phyloP scores from a whole-genome alignment of 2,888 invertebrate species.

The Candidula unifasciata region DNA sequence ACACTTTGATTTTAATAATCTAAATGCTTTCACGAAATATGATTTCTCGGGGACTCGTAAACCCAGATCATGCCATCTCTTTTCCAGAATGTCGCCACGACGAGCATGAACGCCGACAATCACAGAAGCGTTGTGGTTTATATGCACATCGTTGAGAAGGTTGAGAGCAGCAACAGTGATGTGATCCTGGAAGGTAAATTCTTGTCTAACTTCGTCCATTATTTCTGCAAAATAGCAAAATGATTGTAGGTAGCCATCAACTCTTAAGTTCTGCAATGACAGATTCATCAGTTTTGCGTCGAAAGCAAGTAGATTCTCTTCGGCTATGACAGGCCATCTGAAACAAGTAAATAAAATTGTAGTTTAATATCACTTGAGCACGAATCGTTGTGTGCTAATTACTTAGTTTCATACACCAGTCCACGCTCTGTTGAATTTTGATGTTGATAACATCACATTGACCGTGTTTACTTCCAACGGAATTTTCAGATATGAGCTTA shows the following conservation, averaged over 20 bases:
- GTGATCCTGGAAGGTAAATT: background rate
- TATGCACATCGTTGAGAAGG: background rate
- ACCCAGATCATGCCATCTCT: background rate
- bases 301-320: background rate
- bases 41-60: background rate
- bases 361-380: too few relatives aligned
- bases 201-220: background rate
- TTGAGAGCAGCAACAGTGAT: background rate
- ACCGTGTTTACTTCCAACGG: too few relatives aligned
- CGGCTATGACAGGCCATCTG: background rate
- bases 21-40: constrained; percentile 34
- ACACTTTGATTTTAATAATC: constrained; percentile 2
- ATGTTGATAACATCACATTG: too few relatives aligned
- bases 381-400: too few relatives aligned
- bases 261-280: background rate
- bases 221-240: too few relatives aligned
- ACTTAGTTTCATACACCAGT: too few relatives aligned
- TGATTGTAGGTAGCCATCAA: too few relatives aligned
- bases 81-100: background rate
- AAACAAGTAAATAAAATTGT: background rate
- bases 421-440: too few relatives aligned
- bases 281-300: background rate
- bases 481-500: too few relatives aligned
- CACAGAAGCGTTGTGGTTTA: background rate
- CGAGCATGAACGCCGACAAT: constrained; percentile 30